Evolutionary conservation across 2,888 invertebrate species (phyloP), one percentile per base, ranked within the genome.

Genomic region (Esperia sulphurella): DNA sequence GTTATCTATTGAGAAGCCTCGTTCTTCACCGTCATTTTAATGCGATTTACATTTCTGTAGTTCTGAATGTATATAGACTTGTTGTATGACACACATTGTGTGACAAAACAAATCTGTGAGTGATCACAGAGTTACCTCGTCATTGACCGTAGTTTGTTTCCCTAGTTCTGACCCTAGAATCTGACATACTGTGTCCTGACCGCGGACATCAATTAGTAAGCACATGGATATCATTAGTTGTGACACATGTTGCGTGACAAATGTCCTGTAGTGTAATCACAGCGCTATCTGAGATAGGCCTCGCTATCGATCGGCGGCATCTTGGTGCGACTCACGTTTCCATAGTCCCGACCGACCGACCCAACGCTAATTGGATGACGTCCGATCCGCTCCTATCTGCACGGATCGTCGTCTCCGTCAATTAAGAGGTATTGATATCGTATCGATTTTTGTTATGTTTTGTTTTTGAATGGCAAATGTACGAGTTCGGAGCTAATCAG

Each of bases 361-460:
- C 43, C 37, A 43, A 35, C 42, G 35, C 59, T 76, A 75, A 75
- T 76, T 75, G 73, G 69, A 65, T 56, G 70, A 58, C 57, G 50
- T 55, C 55, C 55, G 51, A 54, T 52, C 51, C 33, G 52, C 47
- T 48, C 53, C 53, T 58, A 53, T 54, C 54, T 51, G 48, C 42
- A 28, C 21, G 46, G 54, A 51, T 57, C 62, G 49, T 58, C 51
- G 56, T 59, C 58, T 54, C 49, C 49, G 46, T 58, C 62, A 71
- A 71, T 71, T 73, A 73, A 54, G 53, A 53, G 54, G 61, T 65
- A 71, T 70, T 65, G 72, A 69, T 68, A 66, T 61, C 49, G 48
- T 48, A 52, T 49, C 59, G 53, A 61, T 65, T 70, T 68, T 61
- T 54, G 55, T 43, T 50, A 49, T 43, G 46, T 46, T 51, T 46